Evolutionary conservation across 2,888 invertebrate species (phyloP), one percentile per base, ranked within the genome.

Genomic region (Phalangium opilio): DNA sequence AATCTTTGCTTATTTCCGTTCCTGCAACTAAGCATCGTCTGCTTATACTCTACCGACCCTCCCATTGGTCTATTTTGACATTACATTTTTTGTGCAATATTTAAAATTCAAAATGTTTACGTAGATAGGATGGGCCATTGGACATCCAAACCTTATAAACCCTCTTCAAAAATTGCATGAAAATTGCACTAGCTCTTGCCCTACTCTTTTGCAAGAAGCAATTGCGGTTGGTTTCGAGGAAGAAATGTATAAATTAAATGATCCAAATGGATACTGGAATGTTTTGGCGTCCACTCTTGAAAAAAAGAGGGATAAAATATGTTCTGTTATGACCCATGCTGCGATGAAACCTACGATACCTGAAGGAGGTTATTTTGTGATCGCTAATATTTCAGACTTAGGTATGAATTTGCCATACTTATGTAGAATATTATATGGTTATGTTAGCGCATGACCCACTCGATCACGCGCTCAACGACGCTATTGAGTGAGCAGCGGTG

Each of bases 281-380:
- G 77, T 80, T 18, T 69, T 96, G 47, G 74, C 85, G 0, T 67
- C 69, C 4, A 83, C 87, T 61, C 67, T 95, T 41, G 64, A 75
- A 48, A 72, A 75, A 0, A 91, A 93, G 65, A 69, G 90, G 32
- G 83, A 91, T 64, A 79, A 70, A 59, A 78, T 90, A 70, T 77
- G 76, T 0, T 76, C 79, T 58, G 75, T 83, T 51, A 69, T 89
- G 19, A 64, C 55, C 8, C 81, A 85, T 11, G 78, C 79, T 46
- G 91, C 90, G 0, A 84, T 96, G 78, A 76, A 75, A 35, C 90
- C 95, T 0, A 85, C 85, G 0, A 70, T 93, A 47, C 98, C 98
- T 0, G 89, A 96, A 58, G 93, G 90, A 3, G 96, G 98, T 0
- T 99, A 95, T 68, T 99, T 98, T 63, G 82, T 99, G 74, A 65